Evolutionary conservation across 1,140 invertebrate genomes (phyloP).

Genomic region (Gonioctena quinquepunctata): DNA sequence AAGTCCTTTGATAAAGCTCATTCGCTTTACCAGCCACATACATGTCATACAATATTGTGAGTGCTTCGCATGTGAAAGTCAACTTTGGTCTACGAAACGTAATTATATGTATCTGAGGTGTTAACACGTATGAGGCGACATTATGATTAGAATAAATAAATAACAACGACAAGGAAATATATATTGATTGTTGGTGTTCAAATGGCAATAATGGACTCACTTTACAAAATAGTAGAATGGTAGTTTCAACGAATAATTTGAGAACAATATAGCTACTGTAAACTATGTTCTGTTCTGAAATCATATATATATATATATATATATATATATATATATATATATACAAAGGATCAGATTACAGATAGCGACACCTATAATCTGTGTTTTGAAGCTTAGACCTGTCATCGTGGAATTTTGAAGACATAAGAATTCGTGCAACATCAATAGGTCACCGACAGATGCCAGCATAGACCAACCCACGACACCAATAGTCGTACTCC

Average conservation of each 20-base stretch:
- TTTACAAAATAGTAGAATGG: no score
- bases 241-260: no score
- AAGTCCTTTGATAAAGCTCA: conserved; percentile 1
- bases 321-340: no score
- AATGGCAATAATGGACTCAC: not conserved
- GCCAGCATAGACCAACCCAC: no score
- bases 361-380: no score
- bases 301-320: not conserved
- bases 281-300: not conserved
- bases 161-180: not conserved
- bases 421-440: no score
- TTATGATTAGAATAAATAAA: not conserved
- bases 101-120: conserved; percentile 2
- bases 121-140: not conserved
- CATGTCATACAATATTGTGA: conserved; percentile 6
- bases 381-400: no score
- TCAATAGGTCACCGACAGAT: no score
- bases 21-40: conserved; percentile 1
- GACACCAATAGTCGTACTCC: no score
- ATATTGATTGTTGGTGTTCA: not conserved
- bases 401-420: no score
- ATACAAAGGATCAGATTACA: no score
- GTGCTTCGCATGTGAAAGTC: conserved; percentile 7
- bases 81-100: not conserved
- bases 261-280: not conserved